These are phyloP conservation scores for Drosophila basisetae DNA, from an alignment of 2,888 invertebrate genomes.

Conservation along the genomic window DNA sequence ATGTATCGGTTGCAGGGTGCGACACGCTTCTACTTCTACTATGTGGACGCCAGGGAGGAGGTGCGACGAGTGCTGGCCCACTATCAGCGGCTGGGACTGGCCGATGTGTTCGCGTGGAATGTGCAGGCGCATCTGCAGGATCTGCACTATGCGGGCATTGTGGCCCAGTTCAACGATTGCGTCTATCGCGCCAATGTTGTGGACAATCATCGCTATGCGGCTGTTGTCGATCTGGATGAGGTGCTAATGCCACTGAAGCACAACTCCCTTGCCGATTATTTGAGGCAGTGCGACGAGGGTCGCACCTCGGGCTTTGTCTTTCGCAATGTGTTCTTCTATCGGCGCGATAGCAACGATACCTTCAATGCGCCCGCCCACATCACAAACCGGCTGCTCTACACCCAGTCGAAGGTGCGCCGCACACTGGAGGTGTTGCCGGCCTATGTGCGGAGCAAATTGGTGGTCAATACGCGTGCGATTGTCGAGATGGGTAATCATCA, in stretches of 20 bases:
- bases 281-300: slow-evolving; percentile 80
- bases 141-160: slow-evolving; percentile 89
- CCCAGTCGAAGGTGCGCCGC: slow-evolving; percentile 84
- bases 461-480: slow-evolving; percentile 92
- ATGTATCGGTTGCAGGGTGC: slow-evolving; percentile 86
- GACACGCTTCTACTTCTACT: slow-evolving; percentile 86
- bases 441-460: slow-evolving; percentile 94
- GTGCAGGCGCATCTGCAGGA: slow-evolving; percentile 82
- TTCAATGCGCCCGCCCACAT: slow-evolving; percentile 76
- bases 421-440: slow-evolving; percentile 85
- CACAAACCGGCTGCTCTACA: slow-evolving; percentile 83
- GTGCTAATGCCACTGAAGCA: slow-evolving; percentile 92
- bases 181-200: slow-evolving; percentile 93
- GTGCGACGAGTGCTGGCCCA: slow-evolving; percentile 83
- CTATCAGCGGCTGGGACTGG: slow-evolving; percentile 80
- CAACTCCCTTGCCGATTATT: slow-evolving; percentile 87
- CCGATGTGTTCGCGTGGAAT: slow-evolving; percentile 85
- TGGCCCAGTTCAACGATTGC: slow-evolving; percentile 96
- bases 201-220: slow-evolving; percentile 90
- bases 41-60: slow-evolving; percentile 82
- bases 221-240: slow-evolving; percentile 95
- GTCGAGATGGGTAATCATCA: slow-evolving; percentile 96
- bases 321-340: slow-evolving; percentile 86
- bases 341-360: slow-evolving; percentile 85
- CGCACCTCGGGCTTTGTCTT: slow-evolving; percentile 85